A percentile compares a stretch with the other conserved stretches of the same genome.
phyloP scores from a whole-genome alignment of 1,140 invertebrate genomes.

The Diprion similis region DNA sequence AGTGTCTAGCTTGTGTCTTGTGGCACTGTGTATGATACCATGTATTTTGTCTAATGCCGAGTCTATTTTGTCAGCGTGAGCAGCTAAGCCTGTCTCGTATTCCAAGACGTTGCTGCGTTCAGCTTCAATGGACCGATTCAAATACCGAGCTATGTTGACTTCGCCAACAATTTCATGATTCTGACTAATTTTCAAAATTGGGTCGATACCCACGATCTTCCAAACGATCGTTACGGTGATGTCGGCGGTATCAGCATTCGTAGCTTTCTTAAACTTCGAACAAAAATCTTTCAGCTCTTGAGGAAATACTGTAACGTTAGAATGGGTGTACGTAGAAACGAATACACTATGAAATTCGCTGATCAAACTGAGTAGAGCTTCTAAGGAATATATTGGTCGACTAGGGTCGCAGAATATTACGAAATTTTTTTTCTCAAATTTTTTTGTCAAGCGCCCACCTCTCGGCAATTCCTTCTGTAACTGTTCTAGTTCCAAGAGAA shows the following conservation, averaged over 20 bases:
- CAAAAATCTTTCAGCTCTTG: constrained; percentile 38
- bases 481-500: constrained; percentile 37
- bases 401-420: constrained; percentile 62
- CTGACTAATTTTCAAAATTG: constrained; percentile 51
- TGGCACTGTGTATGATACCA: constrained; percentile 30
- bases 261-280: constrained; percentile 28
- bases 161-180: constrained; percentile 58
- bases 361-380: constrained; percentile 50
- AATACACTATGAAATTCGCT: constrained; percentile 39
- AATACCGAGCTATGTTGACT: constrained; percentile 62
- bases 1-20: constrained; percentile 15
- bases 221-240: constrained; percentile 60
- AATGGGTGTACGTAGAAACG: constrained; percentile 57
- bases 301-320: constrained; percentile 43
- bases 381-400: constrained; percentile 57
- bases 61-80: constrained; percentile 61
- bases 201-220: constrained; percentile 57
- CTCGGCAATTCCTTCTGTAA: constrained; percentile 36
- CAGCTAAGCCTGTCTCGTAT: constrained; percentile 54
- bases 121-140: constrained; percentile 60
- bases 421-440: constrained; percentile 37
- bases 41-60: constrained; percentile 59
- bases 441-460: background rate
- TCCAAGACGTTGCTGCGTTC: constrained; percentile 41
- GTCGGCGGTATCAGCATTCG: constrained; percentile 21